A percentile compares a stretch with the other conserved stretches of the same genome.
phyloP scores from a whole-genome alignment of 1,140 invertebrate genomes.

The Megalopta genalis region DNA sequence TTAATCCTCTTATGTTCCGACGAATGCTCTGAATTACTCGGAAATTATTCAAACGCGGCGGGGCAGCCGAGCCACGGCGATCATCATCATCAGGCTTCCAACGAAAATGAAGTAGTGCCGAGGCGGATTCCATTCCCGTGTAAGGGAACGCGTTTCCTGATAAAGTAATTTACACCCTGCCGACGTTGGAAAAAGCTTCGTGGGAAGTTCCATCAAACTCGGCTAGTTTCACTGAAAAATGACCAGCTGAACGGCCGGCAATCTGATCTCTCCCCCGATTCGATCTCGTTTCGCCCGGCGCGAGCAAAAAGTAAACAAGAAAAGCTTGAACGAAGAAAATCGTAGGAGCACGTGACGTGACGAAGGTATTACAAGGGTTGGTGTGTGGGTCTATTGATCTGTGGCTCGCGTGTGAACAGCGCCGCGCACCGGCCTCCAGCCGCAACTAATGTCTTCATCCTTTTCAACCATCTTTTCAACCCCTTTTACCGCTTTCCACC shows the following conservation, averaged over 20 bases:
- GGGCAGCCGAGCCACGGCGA: not conserved
- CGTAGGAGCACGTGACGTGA: conserved; percentile 60
- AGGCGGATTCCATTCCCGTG: not conserved
- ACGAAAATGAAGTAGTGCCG: not conserved
- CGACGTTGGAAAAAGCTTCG: not conserved
- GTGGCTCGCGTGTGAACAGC: conserved; percentile 74
- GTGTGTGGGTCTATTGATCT: conserved; percentile 75
- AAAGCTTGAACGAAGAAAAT: conserved; percentile 33
- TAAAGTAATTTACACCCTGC: not conserved
- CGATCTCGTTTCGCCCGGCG: not conserved
- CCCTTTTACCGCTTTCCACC: conserved; percentile 25
- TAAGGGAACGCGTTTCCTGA: not conserved
- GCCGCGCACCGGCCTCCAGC: conserved; percentile 66
- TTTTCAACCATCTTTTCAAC: conserved; percentile 63
- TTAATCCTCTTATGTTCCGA: too few relatives aligned
- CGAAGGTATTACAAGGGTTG: conserved; percentile 58
- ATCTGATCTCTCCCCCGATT: conserved; percentile 3
- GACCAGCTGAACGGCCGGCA: not conserved
- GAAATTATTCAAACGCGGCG: too few relatives aligned
- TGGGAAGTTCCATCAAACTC: conserved; percentile 1
- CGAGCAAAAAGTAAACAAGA: not conserved
- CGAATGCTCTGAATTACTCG: too few relatives aligned
- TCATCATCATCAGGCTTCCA: not conserved
- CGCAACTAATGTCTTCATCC: conserved; percentile 77
- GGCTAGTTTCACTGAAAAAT: not conserved